Percentiles rank a stretch among this genome's conserved stretches.
phyloP scores from a whole-genome alignment of 2,888 invertebrate species.

The Ochropleura plecta region DNA sequence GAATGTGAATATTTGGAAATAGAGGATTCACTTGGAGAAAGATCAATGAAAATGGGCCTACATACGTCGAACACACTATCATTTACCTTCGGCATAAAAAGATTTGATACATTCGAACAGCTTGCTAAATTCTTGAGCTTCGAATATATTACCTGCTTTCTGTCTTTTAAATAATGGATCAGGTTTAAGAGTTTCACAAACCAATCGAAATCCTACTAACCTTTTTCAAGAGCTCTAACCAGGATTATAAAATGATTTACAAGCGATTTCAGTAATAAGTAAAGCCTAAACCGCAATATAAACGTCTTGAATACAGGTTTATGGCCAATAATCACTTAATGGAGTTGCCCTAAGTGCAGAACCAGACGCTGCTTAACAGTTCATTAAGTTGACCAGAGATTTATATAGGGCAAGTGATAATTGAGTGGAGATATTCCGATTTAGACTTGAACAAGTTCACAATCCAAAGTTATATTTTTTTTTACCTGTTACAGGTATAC shows the following conservation, averaged over 20 bases:
- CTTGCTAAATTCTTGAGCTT: background rate
- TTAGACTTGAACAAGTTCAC: background rate
- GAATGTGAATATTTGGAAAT: constrained; percentile 43
- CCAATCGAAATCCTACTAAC: background rate
- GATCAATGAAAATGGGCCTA: constrained; percentile 15
- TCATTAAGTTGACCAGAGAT: constrained; percentile 49
- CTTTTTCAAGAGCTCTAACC: constrained; percentile 1
- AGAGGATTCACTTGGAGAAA: constrained; percentile 3
- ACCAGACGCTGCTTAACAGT: constrained; percentile 33
- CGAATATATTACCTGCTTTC: background rate
- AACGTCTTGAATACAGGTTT: constrained; percentile 55
- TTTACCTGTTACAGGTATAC: no score
- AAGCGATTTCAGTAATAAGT: constrained; percentile 32
- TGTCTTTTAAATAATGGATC: background rate
- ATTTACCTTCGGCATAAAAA: background rate
- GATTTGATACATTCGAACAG: background rate
- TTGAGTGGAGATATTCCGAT: background rate
- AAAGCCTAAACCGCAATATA: constrained; percentile 22
- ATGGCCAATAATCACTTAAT: constrained; percentile 65
- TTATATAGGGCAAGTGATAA: constrained; percentile 19
- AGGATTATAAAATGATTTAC: constrained; percentile 32
- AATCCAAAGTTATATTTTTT: no score
- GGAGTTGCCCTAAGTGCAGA: constrained; percentile 25
- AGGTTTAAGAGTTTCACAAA: background rate
- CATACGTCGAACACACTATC: constrained; percentile 2